Percentiles rank a stretch among this genome's conserved stretches.
Evolutionary conservation across 2,113 vertebrate species (phyloP).

Genomic region (Prochilodus magdalenae): DNA sequence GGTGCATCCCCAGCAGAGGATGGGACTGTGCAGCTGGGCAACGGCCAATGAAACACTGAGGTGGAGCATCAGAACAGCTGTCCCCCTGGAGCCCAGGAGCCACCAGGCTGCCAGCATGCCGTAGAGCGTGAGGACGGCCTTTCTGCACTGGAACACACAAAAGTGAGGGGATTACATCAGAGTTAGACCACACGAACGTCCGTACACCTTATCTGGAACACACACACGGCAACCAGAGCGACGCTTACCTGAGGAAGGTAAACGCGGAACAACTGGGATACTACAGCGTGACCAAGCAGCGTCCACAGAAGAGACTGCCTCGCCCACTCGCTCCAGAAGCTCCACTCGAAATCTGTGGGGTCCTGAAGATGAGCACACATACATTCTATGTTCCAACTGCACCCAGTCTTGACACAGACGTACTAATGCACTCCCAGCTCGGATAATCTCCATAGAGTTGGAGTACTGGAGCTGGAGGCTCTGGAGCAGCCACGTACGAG

Average conservation of each 20-base stretch:
- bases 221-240: neutral
- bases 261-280: conserved; percentile 79
- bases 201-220: neutral
- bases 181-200: neutral
- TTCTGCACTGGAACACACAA: conserved; percentile 77
- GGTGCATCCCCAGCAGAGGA: conserved; percentile 85
- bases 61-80: conserved; percentile 83
- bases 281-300: conserved; percentile 82
- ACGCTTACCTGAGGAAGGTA: conserved; percentile 80
- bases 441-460: too few species aligned
- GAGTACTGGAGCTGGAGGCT: too few species aligned
- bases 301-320: conserved; percentile 83
- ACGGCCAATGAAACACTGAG: conserved; percentile 82
- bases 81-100: conserved; percentile 84
- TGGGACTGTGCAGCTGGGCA: conserved; percentile 81
- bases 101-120: conserved; percentile 85
- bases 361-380: conserved; percentile 77
- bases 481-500: too few species aligned
- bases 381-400: too few species aligned
- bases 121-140: conserved; percentile 81
- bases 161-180: neutral
- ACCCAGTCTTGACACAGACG: too few species aligned
- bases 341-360: conserved; percentile 93
- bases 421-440: too few species aligned
- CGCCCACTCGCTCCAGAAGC: conserved; percentile 93